Conservation (phyloP, 2,888 invertebrate genomes). For the Nebria salina region DNA sequence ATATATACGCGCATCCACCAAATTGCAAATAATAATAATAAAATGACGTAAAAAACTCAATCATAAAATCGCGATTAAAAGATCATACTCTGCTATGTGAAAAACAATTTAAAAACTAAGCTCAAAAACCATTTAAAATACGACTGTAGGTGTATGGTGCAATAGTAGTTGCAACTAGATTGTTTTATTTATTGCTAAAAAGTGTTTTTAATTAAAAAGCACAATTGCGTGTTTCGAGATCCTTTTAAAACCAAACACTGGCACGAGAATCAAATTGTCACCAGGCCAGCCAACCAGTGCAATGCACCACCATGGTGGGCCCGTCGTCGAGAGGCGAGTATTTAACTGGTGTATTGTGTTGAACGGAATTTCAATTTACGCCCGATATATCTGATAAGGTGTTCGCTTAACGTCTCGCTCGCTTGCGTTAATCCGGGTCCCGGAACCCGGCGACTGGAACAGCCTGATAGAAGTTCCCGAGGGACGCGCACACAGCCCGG, state of each 20-base stretch:
- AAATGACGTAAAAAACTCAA: too few relatives aligned
- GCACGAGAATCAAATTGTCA: slow-evolving; percentile 59
- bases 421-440: slow-evolving; percentile 48
- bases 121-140: too few relatives aligned
- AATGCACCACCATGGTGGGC: slow-evolving; percentile 18
- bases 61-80: too few relatives aligned
- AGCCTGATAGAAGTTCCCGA: slow-evolving; percentile 60
- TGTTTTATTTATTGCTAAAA: background rate
- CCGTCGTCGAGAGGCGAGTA: background rate
- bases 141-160: too few relatives aligned
- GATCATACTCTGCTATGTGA: too few relatives aligned
- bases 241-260: slow-evolving; percentile 59
- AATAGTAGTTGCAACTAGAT: background rate
- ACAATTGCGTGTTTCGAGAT: slow-evolving; percentile 54
- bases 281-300: slow-evolving; percentile 52
- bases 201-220: slow-evolving; percentile 41
- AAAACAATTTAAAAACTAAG: too few relatives aligned
- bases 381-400: slow-evolving; percentile 45
- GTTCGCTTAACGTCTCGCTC: slow-evolving; percentile 22
- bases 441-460: slow-evolving; percentile 58
- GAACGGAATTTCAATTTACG: slow-evolving; percentile 45
- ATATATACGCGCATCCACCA: too few relatives aligned
- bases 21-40: too few relatives aligned
- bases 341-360: background rate
- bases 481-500: slow-evolving; percentile 51